phyloP scores from a whole-genome alignment of 2,888 invertebrate genomes.

The Pyralis farinalis region DNA sequence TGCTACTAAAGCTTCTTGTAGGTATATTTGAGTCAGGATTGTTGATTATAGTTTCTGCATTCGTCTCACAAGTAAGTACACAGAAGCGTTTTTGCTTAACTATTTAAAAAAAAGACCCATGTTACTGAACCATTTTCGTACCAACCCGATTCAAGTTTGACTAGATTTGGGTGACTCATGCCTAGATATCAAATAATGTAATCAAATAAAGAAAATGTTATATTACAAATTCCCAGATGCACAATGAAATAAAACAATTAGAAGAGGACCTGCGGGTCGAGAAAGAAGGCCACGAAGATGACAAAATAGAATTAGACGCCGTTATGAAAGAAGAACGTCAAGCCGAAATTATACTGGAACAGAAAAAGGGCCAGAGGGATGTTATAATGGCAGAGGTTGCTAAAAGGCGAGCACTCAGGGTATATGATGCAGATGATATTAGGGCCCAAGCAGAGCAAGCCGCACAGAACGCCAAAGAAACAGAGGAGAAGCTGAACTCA shows the following conservation, averaged over 20 bases:
- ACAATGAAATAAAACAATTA: constrained; percentile 41
- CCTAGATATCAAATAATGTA: too few relatives aligned
- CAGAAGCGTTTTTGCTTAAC: too few relatives aligned
- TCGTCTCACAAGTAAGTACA: too few relatives aligned
- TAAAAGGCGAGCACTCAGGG: constrained; percentile 49
- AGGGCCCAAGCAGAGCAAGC: constrained; percentile 51
- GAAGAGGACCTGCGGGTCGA: constrained; percentile 60
- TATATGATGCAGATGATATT: constrained; percentile 64
- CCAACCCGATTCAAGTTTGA: too few relatives aligned
- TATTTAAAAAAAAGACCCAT: too few relatives aligned
- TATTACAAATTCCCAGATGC: too few relatives aligned
- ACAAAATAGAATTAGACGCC: constrained; percentile 44
- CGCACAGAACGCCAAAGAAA: constrained; percentile 49
- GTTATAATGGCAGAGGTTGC: constrained; percentile 47
- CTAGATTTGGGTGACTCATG: too few relatives aligned
- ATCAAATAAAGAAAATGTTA: too few relatives aligned
- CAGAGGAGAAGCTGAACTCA: constrained; percentile 48
- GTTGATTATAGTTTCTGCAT: too few relatives aligned
- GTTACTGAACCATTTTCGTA: too few relatives aligned
- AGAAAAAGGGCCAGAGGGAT: constrained; percentile 54
- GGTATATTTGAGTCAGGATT: too few relatives aligned
- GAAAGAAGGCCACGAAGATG: constrained; percentile 41
- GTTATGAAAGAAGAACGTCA: constrained; percentile 46
- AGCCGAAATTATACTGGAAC: constrained; percentile 44
- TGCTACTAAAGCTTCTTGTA: too few relatives aligned